These are phyloP conservation scores for Lysandra coridon DNA, from an alignment of 2,888 invertebrate genomes.

Conservation along the genomic window DNA sequence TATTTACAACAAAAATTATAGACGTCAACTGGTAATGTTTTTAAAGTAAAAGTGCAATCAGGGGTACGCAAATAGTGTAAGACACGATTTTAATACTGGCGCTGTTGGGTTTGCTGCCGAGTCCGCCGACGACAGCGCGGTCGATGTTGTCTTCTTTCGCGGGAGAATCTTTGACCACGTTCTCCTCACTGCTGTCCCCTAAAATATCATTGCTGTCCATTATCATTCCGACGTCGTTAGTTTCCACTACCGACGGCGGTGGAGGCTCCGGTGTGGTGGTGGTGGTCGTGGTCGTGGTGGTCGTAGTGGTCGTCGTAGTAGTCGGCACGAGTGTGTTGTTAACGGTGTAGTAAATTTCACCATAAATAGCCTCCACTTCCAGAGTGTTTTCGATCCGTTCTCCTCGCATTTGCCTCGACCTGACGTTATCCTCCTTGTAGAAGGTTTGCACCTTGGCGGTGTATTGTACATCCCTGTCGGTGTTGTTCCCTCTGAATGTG, in stretches of 20 bases:
- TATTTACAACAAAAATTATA: constrained; percentile 62
- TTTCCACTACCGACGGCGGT: constrained; percentile 73
- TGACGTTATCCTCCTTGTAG: constrained; percentile 82
- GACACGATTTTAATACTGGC: constrained; percentile 52
- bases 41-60: constrained; percentile 64
- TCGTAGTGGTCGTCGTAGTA: constrained; percentile 82
- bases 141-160: constrained; percentile 64
- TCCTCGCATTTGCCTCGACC: constrained; percentile 82
- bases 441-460: constrained; percentile 85
- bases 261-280: constrained; percentile 78
- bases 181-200: constrained; percentile 63
- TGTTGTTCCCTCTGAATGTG: constrained; percentile 86
- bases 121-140: constrained; percentile 61
- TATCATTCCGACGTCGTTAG: constrained; percentile 62
- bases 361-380: constrained; percentile 86
- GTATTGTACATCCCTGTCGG: constrained; percentile 87
- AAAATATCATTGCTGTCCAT: constrained; percentile 60
- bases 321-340: constrained; percentile 90
- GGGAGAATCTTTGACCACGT: constrained; percentile 51
- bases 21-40: constrained; percentile 37
- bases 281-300: constrained; percentile 82
- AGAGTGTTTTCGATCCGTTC: constrained; percentile 84
- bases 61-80: constrained; percentile 55
- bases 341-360: constrained; percentile 87
- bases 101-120: constrained; percentile 60